Base-by-base conservation (phyloP, 2,797 vertebrate genomes). In the Notolabrus celidotus region DNA sequence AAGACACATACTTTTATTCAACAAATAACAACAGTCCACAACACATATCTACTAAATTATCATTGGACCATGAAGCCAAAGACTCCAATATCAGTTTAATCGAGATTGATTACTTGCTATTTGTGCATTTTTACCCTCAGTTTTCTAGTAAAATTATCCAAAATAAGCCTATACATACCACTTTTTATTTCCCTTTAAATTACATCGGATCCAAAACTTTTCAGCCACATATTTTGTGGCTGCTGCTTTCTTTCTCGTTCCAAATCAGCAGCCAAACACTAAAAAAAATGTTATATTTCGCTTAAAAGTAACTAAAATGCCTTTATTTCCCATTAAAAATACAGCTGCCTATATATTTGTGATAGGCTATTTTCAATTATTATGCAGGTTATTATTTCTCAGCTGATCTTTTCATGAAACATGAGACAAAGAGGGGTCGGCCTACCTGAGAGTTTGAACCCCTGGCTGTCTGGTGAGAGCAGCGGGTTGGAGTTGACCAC, bases 371-470 rank as follows among this genome's bases (percentile, higher is more conserved):
- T 50, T 46, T 2, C 5, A 49, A 5, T 12, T 5, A 5, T 42
- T 4, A 0, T 2, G 38, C 31, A 42, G 5, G 66, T 12, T 12
- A 4, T 36, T 36, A 61, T 71, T 39, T 51, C 10, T 58, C 49
- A 15, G 7, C 7, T 56, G 9, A 14, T 46, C 3, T 63, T 1
- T 29, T 3, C 20, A n/a, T 23, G 10, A 53, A 17, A 12, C 20
- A 19, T 1, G 0, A 45, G 20, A 36, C 16, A 41, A 1, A 55
- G 51, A 59, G 46, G 55, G 9, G 34, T 45, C 1, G 60, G 50
- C 96, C 92, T 94, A 99, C 97, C 97, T 95, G 95, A 93, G 86
- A 98, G 96, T 93, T 97, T 97, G 93, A 96, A 99, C 80, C 95
- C 93, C 86, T 93, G 96, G 76, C 80, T 94, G 87, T 99, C 96